A percentile compares a stretch with the other conserved stretches of the same genome.
These are phyloP conservation scores for Cephus nigrinus DNA, from an alignment of 2,888 invertebrate species.

Conservation along the genomic window DNA sequence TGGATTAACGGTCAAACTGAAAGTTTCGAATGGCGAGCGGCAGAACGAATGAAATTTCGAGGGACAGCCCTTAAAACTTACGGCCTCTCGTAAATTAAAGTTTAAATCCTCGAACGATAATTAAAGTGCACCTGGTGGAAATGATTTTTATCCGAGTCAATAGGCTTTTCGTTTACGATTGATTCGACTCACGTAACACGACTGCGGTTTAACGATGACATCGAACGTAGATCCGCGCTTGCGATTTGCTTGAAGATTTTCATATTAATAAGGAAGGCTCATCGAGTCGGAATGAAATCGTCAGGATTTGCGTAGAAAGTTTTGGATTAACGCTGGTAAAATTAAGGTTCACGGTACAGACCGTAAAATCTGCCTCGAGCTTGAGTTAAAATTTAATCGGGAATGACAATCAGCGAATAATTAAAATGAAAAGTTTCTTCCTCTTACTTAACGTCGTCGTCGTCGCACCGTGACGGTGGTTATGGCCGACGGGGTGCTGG, in stretches of 20 bases:
- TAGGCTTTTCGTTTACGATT: background rate
- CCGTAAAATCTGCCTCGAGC: background rate
- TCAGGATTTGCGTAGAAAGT: background rate
- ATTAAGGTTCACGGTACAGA: background rate
- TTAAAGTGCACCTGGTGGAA: constrained; percentile 27
- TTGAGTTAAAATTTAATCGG: constrained; percentile 20
- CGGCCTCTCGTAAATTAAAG: constrained; percentile 42
- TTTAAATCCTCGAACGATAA: constrained; percentile 43
- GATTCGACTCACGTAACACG: background rate
- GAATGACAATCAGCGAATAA: constrained; percentile 34
- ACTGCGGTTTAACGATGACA: background rate
- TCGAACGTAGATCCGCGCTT: background rate
- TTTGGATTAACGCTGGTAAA: background rate
- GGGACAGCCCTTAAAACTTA: constrained; percentile 11
- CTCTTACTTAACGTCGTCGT: background rate
- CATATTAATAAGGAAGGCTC: background rate
- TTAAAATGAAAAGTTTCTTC: constrained; percentile 26
- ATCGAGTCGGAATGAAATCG: background rate
- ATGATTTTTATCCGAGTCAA: background rate
- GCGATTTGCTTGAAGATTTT: background rate
- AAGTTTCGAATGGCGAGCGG: constrained; percentile 38
- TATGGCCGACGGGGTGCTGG: background rate
- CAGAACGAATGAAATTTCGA: constrained; percentile 35
- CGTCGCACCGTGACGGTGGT: background rate
- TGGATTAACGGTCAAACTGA: constrained; percentile 43